A percentile compares a stretch with the other conserved stretches of the same genome.
These are phyloP conservation scores for Metopolophium dirhodum DNA, from an alignment of 1,140 invertebrate species.

Conservation along the genomic window DNA sequence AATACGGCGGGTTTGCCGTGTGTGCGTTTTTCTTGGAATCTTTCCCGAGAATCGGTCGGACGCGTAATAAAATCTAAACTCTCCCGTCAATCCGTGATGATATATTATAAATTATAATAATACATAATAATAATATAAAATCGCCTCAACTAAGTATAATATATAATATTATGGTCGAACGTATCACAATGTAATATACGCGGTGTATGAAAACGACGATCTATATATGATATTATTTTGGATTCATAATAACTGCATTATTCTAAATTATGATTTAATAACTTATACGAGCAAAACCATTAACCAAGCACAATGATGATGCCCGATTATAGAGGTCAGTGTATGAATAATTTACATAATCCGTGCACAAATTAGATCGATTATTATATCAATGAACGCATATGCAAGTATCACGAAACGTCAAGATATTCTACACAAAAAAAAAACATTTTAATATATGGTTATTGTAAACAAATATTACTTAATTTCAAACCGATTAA, in stretches of 20 bases:
- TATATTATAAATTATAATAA: background rate
- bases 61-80: slow-evolving; percentile 12
- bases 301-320: background rate
- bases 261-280: background rate
- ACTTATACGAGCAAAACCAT: background rate
- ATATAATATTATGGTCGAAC: background rate
- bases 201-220: background rate
- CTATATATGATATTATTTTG: background rate
- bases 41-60: background rate
- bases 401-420: background rate
- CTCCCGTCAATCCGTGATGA: background rate
- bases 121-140: no score
- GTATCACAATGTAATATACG: no score
- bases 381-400: background rate
- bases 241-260: background rate
- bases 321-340: background rate
- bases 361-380: background rate
- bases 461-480: background rate
- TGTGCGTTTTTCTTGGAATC: background rate
- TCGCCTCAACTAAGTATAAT: background rate
- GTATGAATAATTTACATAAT: background rate
- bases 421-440: no score
- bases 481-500: no score
- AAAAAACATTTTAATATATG: background rate
- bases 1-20: background rate